Conservation (phyloP, 2,113 vertebrate genomes). For the Cyphomyrus plagiostoma region DNA sequence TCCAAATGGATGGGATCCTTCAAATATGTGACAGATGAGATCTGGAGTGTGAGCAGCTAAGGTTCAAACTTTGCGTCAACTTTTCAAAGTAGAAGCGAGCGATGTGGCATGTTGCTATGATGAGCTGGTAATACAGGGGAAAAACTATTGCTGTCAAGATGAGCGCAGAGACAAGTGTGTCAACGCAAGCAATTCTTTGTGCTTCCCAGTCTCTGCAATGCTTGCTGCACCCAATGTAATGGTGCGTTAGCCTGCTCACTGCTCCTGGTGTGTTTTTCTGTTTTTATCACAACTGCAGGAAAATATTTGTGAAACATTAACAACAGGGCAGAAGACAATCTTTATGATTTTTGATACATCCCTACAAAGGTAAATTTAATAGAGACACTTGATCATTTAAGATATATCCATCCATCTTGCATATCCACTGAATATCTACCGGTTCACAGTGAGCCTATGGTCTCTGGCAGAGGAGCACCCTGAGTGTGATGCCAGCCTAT, state of each 20-base stretch:
- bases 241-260: background rate
- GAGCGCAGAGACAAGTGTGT: background rate
- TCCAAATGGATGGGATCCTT: constrained; percentile 51
- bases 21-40: constrained; percentile 57
- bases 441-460: background rate
- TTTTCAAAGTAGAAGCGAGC: background rate
- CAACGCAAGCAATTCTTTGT: background rate
- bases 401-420: background rate
- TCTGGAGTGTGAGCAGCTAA: constrained; percentile 40
- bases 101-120: background rate
- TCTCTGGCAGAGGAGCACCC: background rate
- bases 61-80: constrained; percentile 12
- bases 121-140: background rate
- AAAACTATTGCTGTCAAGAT: background rate
- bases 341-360: background rate
- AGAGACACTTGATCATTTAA: background rate
- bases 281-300: background rate
- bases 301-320: background rate
- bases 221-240: background rate
- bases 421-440: background rate
- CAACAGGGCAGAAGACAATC: background rate
- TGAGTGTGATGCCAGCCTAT: background rate
- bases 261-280: background rate
- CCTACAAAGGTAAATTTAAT: background rate
- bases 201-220: background rate